Evolutionary conservation across 2,113 vertebrate species (phyloP), one percentile per base, ranked within the genome.

Genomic region (Mixornis gularis): DNA sequence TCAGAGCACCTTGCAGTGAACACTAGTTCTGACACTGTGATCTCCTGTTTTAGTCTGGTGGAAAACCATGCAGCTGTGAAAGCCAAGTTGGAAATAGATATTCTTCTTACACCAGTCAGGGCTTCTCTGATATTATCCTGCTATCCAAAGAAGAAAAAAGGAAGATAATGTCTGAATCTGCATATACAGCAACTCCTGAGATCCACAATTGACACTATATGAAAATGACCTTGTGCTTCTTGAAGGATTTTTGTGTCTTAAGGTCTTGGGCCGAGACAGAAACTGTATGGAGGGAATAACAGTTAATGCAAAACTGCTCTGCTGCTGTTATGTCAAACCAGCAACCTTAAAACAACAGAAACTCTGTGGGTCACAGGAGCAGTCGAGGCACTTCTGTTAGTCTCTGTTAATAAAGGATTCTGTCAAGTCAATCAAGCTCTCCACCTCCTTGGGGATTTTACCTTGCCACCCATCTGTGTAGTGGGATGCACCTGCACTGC

Each of bases 281-380:
- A 79, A 18, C 1, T 55, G 12, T 32, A 18, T 8, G 13, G 30
- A 70, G 10, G 4, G 16, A 80, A 77, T 17, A 82, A 79, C 6
- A 56, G 30, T 30, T 56, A 83, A 62, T 70, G 21, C 7, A 66
- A 32, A 85, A 63, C 20, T 62, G 4, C 17, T 62, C 6, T 38
- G 10, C 36, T 53, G 5, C 18, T 52, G 69, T 69, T 62, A 26
- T 17, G 6, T 77, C 7, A 22, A 74, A 30, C 12, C 27, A 82
- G 14, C 13, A 66, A 43, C 9, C 24, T 90, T 59, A 49, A 62
- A 92, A 56, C 20, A 46, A 51, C 7, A 43, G 80, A 84, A 90
- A 90, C 0, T 0, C 8, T 64, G 8, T 12, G 51, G 25, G 27
- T 76, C 6, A 16, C 49, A 64, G 20, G 22, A 78, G 9, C 13